A percentile compares a stretch with the other conserved stretches of the same genome.
phyloP scores from a whole-genome alignment of 2,113 vertebrate genomes.

The Crypturellus undulatus region DNA sequence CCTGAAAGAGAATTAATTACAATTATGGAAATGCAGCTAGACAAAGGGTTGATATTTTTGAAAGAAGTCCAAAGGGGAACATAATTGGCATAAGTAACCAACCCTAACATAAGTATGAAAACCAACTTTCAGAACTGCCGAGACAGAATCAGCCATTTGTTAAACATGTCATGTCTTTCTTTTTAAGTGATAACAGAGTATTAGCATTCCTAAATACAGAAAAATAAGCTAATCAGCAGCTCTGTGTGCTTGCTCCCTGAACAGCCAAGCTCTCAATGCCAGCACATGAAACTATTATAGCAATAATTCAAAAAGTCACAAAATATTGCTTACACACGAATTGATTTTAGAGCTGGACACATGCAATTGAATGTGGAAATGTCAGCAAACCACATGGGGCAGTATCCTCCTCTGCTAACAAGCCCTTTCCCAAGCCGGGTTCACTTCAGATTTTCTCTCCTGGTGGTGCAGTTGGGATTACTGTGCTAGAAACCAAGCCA shows the following conservation, averaged over 20 bases:
- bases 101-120: not conserved
- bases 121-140: not conserved
- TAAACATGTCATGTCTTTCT: constrained; percentile 16
- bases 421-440: not conserved
- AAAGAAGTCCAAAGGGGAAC: constrained; percentile 9
- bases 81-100: constrained; percentile 6
- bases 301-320: not conserved
- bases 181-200: constrained; percentile 26
- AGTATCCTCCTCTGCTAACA: not conserved
- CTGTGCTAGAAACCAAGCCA: not conserved
- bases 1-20: constrained; percentile 34
- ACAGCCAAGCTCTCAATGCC: not conserved
- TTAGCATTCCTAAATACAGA: constrained; percentile 24
- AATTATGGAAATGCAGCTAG: constrained; percentile 42
- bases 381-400: not conserved
- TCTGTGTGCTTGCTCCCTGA: not conserved
- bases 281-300: not conserved
- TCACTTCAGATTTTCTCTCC: not conserved
- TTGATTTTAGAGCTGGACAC: not conserved
- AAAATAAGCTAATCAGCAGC: not conserved
- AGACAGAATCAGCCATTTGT: constrained; percentile 27
- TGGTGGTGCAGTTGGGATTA: not conserved
- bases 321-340: not conserved
- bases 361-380: not conserved
- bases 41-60: constrained; percentile 36